Evolutionary conservation across 2,113 vertebrate genomes (phyloP), one percentile per base, ranked within the genome.

Genomic region (Perca schrenkii): DNA sequence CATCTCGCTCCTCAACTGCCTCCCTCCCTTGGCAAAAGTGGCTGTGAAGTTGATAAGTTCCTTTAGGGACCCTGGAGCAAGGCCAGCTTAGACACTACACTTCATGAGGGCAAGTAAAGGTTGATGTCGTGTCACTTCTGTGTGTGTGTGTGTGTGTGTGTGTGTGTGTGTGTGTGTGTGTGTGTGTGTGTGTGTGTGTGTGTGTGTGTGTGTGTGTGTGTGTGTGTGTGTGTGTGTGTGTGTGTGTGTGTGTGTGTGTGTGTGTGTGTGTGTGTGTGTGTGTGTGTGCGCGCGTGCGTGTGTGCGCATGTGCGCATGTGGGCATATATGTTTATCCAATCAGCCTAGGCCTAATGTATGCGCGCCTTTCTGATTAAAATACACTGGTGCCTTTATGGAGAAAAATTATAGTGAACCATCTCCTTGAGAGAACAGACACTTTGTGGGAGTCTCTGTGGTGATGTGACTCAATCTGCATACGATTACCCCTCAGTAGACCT

Each of bases 391-490:
- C 87, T 88, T 90, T 83, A 90, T 86, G 36, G 86, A 91, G 86
- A 88, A 86, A 90, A 86, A 87, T 74, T 71, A 71, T 74, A 10
- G 86, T 21, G 34, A 71, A 78, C 52, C 86, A 61, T 87, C 83
- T 79, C 67, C 73, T 71, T 75, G 74, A 83, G 84, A 58, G 63
- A 86, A 52, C 57, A 81, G 77, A 87, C 85, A 86, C 84, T 83
- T 77, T 79, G 80, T 52, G 52, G n/a, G 72, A 84, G 83, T 84
- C 80, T 88, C 85, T 0, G 67, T 21, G 85, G 85, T 87, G 87
- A 92, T 87, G 79, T 46, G 79, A 91, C 79, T 92, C 90, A 87
- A 86, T 93, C 89, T 92, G 86, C 90, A 93, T 92, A 82, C 52
- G 53, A 93, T 93, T 92, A 91, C 71, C 91, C 90, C 77, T 69